phyloP scores from a whole-genome alignment of 2,888 invertebrate genomes.

The Nudaria mundana region DNA sequence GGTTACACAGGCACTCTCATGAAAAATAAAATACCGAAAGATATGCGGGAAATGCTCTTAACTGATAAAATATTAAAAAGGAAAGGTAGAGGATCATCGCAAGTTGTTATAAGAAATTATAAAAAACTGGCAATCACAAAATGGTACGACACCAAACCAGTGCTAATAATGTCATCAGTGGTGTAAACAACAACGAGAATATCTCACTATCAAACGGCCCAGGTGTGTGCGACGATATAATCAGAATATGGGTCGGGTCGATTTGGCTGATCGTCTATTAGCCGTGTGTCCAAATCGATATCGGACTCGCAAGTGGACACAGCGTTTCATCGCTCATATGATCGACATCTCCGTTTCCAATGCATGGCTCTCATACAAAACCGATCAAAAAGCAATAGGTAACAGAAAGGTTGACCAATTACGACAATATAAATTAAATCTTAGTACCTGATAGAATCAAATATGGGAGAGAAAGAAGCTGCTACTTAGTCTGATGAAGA shows the following conservation, averaged over 20 bases:
- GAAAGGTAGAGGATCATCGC: not conserved
- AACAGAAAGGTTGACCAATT: not conserved
- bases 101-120: not conserved
- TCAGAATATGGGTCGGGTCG: constrained; percentile 11
- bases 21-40: not conserved
- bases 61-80: not conserved
- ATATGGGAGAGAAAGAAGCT: not conserved
- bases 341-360: not conserved
- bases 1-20: too few species aligned
- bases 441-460: not conserved
- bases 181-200: not conserved
- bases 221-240: constrained; percentile 4
- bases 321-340: not conserved
- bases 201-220: too few species aligned
- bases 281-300: constrained; percentile 9
- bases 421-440: not conserved
- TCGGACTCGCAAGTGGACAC: not conserved
- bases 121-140: not conserved
- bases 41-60: not conserved
- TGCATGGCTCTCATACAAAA: not conserved
- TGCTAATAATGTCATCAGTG: not conserved
- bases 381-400: not conserved
- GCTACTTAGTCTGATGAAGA: not conserved
- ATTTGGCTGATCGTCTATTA: constrained; percentile 8
- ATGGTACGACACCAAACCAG: not conserved